phyloP scores from a whole-genome alignment of 1,140 invertebrate genomes.

The Aphelinus atriplicis region DNA sequence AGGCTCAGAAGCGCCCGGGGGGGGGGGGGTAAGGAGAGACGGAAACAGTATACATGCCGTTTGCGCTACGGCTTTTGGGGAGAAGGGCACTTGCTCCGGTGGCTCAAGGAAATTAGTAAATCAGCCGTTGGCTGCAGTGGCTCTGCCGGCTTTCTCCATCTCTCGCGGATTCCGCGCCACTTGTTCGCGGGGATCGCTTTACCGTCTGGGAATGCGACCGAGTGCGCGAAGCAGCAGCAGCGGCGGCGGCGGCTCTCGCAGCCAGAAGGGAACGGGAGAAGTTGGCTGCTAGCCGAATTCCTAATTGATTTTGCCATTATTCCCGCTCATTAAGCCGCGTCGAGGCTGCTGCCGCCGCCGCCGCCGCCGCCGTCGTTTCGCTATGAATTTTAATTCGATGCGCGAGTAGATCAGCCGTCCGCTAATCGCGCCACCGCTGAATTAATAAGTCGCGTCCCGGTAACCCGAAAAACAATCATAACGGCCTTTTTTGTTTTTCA shows the following conservation, averaged over 20 bases:
- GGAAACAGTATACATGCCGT: background rate
- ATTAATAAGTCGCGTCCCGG: slow-evolving; percentile 27
- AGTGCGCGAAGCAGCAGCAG: background rate
- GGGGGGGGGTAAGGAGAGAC: background rate
- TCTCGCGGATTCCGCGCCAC: slow-evolving; percentile 40
- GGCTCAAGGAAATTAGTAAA: slow-evolving; percentile 41
- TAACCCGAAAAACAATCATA: background rate
- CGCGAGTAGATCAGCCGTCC: background rate
- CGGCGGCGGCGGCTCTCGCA: too few species aligned
- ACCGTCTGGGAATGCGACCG: slow-evolving; percentile 36
- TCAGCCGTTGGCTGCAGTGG: slow-evolving; percentile 21
- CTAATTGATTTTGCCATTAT: slow-evolving; percentile 44
- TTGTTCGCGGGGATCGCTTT: slow-evolving; percentile 38
- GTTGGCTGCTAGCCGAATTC: slow-evolving; percentile 39
- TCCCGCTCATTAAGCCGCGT: slow-evolving; percentile 41
- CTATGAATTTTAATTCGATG: slow-evolving; percentile 39
- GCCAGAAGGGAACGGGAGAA: background rate
- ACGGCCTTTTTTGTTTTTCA: slow-evolving; percentile 5
- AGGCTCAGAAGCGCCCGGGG: background rate
- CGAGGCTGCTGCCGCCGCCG: slow-evolving; percentile 22
- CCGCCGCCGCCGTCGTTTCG: slow-evolving; percentile 21
- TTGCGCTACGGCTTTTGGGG: background rate
- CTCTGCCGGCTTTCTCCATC: background rate
- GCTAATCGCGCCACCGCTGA: background rate
- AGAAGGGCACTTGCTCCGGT: slow-evolving; percentile 29